Evolutionary conservation across 2,797 vertebrate species (phyloP).

Genomic region (Malurus leucopterus): DNA sequence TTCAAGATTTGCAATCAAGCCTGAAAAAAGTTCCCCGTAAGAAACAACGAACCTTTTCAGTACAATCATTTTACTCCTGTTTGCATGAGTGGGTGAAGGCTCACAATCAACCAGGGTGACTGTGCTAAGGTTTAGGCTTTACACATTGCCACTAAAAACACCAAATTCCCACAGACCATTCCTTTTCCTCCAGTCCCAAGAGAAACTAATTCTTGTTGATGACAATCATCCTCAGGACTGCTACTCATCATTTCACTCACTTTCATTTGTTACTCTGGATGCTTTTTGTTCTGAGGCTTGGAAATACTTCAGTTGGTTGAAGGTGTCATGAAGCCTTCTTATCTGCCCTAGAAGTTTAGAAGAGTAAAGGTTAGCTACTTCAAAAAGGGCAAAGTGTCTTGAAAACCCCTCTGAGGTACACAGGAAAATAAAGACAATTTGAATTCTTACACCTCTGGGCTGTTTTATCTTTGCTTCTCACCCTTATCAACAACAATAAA

Average conservation of each 20-base stretch:
- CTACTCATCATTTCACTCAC: not conserved
- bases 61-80: slow-evolving; percentile 6
- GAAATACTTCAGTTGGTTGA: not conserved
- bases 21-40: not conserved
- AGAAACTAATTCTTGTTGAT: not conserved
- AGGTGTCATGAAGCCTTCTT: not conserved
- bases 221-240: not conserved
- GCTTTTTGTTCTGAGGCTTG: not conserved
- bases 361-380: slow-evolving; percentile 18
- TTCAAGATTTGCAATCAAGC: not conserved
- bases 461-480: not conserved
- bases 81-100: not conserved
- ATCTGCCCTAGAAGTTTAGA: not conserved
- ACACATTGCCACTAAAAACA: not conserved
- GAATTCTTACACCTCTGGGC: not conserved
- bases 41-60: not conserved
- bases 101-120: not conserved
- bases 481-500: not conserved
- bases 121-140: not conserved
- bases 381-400: not conserved
- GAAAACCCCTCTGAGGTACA: not conserved
- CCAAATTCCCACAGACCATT: not conserved
- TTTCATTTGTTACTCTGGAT: not conserved
- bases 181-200: not conserved
- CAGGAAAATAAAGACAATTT: not conserved